Percentiles rank a stretch among this genome's conserved stretches.
phyloP scores from a whole-genome alignment of 2,888 invertebrate species.

The Drosophila borealis region DNA sequence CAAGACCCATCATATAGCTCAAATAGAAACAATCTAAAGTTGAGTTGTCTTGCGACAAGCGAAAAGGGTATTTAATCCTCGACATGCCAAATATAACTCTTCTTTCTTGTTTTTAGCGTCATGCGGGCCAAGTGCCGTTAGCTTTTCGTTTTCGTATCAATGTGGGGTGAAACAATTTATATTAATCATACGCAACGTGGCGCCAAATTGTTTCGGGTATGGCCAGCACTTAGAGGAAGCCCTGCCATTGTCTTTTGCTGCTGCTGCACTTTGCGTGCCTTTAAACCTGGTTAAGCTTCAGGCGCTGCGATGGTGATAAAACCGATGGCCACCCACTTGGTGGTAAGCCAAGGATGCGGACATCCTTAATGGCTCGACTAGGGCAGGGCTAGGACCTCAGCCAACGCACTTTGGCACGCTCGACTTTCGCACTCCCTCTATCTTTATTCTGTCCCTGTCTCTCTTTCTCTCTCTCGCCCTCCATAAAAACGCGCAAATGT shows the following conservation, averaged over 20 bases:
- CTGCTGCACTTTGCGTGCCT: background rate
- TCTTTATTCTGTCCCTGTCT: background rate
- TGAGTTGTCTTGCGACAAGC: no score
- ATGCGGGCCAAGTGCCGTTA: constrained; percentile 7
- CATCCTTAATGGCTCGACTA: constrained; percentile 20
- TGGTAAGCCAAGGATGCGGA: constrained; percentile 25
- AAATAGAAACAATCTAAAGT: no score
- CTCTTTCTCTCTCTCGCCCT: background rate
- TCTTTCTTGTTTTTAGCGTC: background rate
- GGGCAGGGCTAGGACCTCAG: background rate
- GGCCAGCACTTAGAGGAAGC: constrained; percentile 11
- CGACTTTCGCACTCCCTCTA: background rate
- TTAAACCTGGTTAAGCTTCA: constrained; percentile 13
- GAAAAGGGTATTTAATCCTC: background rate
- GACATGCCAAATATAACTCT: background rate
- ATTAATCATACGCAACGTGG: constrained; percentile 70
- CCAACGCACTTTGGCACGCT: constrained; percentile 2
- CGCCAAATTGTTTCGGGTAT: constrained; percentile 61
- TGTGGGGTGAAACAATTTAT: constrained; percentile 54
- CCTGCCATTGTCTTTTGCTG: background rate
- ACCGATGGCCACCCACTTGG: constrained; percentile 24
- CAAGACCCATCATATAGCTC: no score
- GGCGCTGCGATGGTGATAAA: constrained; percentile 16
- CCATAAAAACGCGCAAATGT: constrained; percentile 15
- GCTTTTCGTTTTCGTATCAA: background rate